Conservation (phyloP, 2,888 invertebrate genomes). For the Diaperis boleti region DNA sequence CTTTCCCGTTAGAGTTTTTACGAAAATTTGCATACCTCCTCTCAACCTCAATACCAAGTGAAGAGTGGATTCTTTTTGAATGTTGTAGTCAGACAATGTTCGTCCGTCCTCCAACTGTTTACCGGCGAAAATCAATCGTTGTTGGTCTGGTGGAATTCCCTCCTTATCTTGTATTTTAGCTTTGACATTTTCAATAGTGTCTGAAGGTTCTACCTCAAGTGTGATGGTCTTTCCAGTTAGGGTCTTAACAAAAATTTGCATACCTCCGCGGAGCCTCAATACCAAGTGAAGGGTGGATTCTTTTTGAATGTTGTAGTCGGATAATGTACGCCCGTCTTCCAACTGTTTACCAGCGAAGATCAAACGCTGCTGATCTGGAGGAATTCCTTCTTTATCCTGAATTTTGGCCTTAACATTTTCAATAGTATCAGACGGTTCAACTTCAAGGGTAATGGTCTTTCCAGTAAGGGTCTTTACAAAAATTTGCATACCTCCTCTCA, state of each 20-base stretch:
- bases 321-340: conserved; percentile 64
- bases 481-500: conserved; percentile 78
- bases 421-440: conserved; percentile 87
- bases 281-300: conserved; percentile 93
- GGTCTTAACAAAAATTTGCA: conserved; percentile 96
- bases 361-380: conserved; percentile 70
- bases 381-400: conserved; percentile 91
- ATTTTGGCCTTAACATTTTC: conserved; percentile 95
- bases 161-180: conserved; percentile 92
- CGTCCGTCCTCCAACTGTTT: conserved; percentile 95
- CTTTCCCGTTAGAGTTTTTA: conserved; percentile 93
- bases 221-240: conserved; percentile 94
- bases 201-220: conserved; percentile 90
- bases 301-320: conserved; percentile 38
- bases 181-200: conserved; percentile 95
- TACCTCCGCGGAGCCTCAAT: conserved; percentile 79
- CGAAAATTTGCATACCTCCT: conserved; percentile 98
- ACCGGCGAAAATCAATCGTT: conserved; percentile 90
- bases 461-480: conserved; percentile 72
- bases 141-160: conserved; percentile 91
- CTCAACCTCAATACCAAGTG: conserved; percentile 93
- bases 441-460: conserved; percentile 71
- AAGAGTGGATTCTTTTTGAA: conserved; percentile 94
- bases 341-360: conserved; percentile 85
- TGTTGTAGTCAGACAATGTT: conserved; percentile 93